Conservation (phyloP, 2,888 invertebrate genomes). For the Noctua janthe region DNA sequence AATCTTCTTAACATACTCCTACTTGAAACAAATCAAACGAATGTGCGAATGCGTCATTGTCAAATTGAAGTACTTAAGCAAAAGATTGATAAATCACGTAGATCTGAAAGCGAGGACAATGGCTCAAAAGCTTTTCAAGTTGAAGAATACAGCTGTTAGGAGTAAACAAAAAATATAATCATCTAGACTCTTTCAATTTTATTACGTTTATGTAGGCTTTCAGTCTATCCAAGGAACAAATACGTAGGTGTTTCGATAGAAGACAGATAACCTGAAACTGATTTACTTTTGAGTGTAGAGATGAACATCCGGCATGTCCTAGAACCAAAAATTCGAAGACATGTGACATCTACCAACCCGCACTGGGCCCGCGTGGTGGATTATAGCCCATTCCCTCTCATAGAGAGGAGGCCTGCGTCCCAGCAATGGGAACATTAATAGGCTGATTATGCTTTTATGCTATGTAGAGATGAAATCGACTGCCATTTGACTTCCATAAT, state of each 20-base stretch:
- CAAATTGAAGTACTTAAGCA: conserved; percentile 52
- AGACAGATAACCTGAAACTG: background rate
- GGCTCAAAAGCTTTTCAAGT: conserved; percentile 14
- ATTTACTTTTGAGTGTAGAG: background rate
- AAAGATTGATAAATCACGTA: conserved; percentile 75
- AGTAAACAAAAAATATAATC: background rate
- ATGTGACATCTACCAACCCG: no score
- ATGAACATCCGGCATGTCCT: no score
- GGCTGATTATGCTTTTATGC: no score
- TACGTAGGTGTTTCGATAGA: background rate
- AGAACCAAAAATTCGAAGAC: no score
- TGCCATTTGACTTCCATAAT: background rate
- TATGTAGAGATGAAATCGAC: background rate
- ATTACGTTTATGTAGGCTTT: background rate
- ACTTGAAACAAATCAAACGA: conserved; percentile 25
- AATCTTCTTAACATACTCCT: conserved; percentile 4
- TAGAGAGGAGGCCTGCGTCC: no score
- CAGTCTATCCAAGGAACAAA: background rate
- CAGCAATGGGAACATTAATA: no score
- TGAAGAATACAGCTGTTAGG: background rate
- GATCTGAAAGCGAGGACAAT: conserved; percentile 44
- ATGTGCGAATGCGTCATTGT: conserved; percentile 31
- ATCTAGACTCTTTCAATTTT: background rate
- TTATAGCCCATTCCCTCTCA: no score
- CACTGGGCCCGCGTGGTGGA: no score